Conservation (phyloP, 2,797 vertebrate species). For the Pseudochirops cupreus region DNA sequence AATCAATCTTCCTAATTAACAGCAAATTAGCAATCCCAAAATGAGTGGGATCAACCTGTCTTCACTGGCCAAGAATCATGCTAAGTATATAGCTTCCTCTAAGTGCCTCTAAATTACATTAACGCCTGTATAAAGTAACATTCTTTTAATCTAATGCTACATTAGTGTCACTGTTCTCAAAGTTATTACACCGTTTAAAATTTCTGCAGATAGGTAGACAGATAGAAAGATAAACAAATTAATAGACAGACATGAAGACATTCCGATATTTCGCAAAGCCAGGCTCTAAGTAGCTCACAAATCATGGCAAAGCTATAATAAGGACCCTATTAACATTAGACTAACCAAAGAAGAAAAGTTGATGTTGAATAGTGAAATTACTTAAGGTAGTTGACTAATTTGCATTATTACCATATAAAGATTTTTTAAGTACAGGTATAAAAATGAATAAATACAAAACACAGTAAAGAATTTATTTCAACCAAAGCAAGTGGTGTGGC, state of each 20-base stretch:
- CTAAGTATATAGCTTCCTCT: conserved; percentile 86
- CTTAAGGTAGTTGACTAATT: conserved; percentile 81
- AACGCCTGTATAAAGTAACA: conserved; percentile 86
- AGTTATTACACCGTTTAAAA: conserved; percentile 86
- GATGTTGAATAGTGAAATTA: conserved; percentile 78
- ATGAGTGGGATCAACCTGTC: conserved; percentile 95
- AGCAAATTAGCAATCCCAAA: conserved; percentile 97
- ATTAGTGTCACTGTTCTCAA: conserved; percentile 87
- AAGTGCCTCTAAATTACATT: conserved; percentile 89
- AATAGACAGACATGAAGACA: conserved; percentile 84
- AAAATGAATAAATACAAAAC: conserved; percentile 52
- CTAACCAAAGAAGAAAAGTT: conserved; percentile 82
- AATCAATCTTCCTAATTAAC: conserved; percentile 99
- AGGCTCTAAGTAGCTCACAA: conserved; percentile 79
- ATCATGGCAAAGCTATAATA: conserved; percentile 79
- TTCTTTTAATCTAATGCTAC: conserved; percentile 90
- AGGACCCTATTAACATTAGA: conserved; percentile 83
- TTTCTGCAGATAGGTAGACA: conserved; percentile 86
- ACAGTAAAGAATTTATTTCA: conserved; percentile 49
- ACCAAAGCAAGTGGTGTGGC: conserved; percentile 26
- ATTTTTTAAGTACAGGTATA: conserved; percentile 48
- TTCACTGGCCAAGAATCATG: conserved; percentile 89
- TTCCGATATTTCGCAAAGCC: conserved; percentile 82
- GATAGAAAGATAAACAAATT: conserved; percentile 88
- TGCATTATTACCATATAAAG: conserved; percentile 18